These are phyloP conservation scores for Hormaphis cornu DNA, from an alignment of 1,140 invertebrate genomes.

Conservation along the genomic window DNA sequence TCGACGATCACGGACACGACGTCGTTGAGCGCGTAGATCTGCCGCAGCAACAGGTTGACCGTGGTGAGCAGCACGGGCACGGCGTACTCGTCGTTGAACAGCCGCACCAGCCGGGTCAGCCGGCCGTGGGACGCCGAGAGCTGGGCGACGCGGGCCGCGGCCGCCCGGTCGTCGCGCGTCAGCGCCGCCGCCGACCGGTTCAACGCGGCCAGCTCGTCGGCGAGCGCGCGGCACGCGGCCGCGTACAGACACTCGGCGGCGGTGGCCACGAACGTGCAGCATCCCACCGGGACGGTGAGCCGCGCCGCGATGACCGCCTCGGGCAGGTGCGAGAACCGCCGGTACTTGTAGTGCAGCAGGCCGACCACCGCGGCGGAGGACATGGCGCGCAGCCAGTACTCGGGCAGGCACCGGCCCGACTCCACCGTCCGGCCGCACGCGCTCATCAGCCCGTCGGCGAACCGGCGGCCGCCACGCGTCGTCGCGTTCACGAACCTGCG, in stretches of 20 bases:
- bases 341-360: background rate
- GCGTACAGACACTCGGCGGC: background rate
- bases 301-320: too few species aligned
- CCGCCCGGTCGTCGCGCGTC: background rate
- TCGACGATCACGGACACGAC: background rate
- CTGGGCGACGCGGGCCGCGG: background rate
- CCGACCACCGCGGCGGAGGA: too few species aligned
- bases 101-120: background rate
- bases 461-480: too few species aligned
- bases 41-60: background rate
- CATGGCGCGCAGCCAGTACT: background rate
- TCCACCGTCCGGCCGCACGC: background rate
- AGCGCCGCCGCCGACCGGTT: background rate
- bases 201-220: background rate
- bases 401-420: background rate
- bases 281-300: background rate
- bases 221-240: background rate
- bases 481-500: background rate
- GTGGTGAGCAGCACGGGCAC: background rate
- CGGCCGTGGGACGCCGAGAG: background rate
- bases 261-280: background rate
- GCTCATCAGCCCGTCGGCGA: background rate
- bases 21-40: background rate
- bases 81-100: slow-evolving; percentile 5
- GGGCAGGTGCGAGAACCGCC: background rate